Conservation (phyloP, 2,888 invertebrate species). For the Platerodrilus igneus region DNA sequence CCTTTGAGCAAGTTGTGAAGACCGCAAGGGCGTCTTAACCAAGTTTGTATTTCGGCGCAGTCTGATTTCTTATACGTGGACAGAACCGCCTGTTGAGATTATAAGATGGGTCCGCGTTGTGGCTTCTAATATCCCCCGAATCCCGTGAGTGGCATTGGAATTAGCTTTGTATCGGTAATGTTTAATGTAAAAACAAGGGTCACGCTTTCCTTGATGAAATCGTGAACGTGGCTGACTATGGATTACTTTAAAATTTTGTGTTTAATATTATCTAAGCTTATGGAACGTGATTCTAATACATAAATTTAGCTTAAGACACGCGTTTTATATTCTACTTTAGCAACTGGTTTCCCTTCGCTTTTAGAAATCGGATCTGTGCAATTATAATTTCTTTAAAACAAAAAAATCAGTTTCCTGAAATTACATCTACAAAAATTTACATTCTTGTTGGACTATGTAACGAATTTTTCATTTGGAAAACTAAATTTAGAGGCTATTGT, state of each 20-base stretch:
- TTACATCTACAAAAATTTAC: too few relatives aligned
- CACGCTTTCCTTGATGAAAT: constrained; percentile 34
- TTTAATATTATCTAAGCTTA: constrained; percentile 6
- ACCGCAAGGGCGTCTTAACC: constrained; percentile 31
- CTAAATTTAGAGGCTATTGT: too few relatives aligned
- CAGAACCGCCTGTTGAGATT: constrained; percentile 26
- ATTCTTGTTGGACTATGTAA: too few relatives aligned
- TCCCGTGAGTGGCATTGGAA: constrained; percentile 27
- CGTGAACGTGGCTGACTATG: constrained; percentile 41
- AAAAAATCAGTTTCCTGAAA: too few relatives aligned
- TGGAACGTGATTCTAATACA: constrained; percentile 6
- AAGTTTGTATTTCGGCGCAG: constrained; percentile 30
- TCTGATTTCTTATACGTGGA: constrained; percentile 32
- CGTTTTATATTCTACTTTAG: too few relatives aligned
- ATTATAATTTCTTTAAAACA: too few relatives aligned
- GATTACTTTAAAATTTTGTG: constrained; percentile 30
- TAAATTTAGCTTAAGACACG: too few relatives aligned
- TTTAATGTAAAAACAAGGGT: constrained; percentile 25
- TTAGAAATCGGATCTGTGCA: too few relatives aligned
- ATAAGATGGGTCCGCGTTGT: constrained; percentile 27
- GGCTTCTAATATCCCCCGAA: constrained; percentile 26
- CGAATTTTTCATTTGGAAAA: too few relatives aligned
- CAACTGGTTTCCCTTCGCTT: too few relatives aligned
- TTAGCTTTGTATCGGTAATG: constrained; percentile 25
- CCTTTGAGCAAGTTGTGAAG: constrained; percentile 38